phyloP scores from a whole-genome alignment of 2,113 vertebrate genomes.

The Bubalus kerabau region DNA sequence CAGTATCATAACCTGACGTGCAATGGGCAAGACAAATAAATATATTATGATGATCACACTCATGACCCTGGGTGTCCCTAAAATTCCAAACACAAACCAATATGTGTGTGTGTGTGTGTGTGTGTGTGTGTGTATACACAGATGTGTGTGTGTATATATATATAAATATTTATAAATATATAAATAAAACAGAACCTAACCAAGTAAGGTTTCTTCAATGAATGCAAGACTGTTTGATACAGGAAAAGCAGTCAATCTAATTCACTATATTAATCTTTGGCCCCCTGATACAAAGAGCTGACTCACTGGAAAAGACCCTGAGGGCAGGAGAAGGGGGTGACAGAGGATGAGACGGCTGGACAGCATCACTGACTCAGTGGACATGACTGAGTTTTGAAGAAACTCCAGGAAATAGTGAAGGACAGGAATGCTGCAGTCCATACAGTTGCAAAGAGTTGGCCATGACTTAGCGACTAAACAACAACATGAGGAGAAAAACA shows the following conservation, averaged over 20 bases:
- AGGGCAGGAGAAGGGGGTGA: not conserved
- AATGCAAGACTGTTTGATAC: not conserved
- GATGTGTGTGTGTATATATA: rapidly evolving
- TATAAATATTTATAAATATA: not conserved
- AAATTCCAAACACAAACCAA: not conserved
- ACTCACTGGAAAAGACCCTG: not conserved
- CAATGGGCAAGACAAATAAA: not conserved
- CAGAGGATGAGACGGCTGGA: not conserved
- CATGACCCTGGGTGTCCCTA: not conserved
- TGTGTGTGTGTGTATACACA: not conserved
- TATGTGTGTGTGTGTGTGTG: not conserved
- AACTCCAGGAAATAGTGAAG: not conserved
- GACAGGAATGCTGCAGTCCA: not conserved
- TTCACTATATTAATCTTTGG: not conserved
- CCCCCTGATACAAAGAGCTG: not conserved
- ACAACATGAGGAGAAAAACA: not conserved
- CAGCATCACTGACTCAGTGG: not conserved
- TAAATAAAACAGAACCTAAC: not conserved
- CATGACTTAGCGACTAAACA: not conserved
- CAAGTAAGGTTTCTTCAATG: not conserved
- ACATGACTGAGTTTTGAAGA: not conserved
- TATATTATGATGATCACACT: not conserved
- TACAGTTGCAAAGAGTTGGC: not conserved
- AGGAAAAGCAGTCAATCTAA: not conserved
- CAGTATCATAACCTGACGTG: not conserved